These are phyloP conservation scores for Corythoichthys intestinalis DNA, from an alignment of 2,113 vertebrate genomes.

Conservation along the genomic window DNA sequence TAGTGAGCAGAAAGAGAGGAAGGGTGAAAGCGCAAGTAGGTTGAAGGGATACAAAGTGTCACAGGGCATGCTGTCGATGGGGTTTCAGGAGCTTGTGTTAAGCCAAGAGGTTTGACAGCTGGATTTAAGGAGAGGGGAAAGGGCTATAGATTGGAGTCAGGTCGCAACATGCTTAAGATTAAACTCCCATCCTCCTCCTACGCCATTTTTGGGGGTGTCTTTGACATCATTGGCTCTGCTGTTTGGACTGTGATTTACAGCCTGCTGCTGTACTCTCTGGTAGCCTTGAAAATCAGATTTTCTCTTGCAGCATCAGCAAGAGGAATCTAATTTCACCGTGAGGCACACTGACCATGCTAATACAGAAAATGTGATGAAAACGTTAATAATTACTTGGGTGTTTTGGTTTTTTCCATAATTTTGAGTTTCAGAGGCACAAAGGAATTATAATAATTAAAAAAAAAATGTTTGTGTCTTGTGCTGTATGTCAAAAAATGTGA, in stretches of 20 bases:
- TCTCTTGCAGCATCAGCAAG: conserved; percentile 22
- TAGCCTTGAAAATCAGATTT: conserved; percentile 22
- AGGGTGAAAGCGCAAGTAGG: neutral
- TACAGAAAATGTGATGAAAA: conserved; percentile 14
- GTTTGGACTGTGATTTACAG: conserved; percentile 40
- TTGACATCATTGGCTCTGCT: conserved; percentile 41
- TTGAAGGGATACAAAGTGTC: conserved; percentile 15
- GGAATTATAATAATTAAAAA: neutral
- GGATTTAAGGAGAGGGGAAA: conserved; percentile 50
- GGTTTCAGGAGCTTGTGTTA: conserved; percentile 49
- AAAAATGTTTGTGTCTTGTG: neutral
- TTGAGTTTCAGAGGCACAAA: neutral
- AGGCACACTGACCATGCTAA: conserved; percentile 4
- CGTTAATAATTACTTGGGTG: conserved; percentile 15
- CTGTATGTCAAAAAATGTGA: neutral
- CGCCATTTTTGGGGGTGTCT: conserved; percentile 37
- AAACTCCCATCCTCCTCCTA: conserved; percentile 52
- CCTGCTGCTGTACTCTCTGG: conserved; percentile 9
- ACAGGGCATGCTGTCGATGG: conserved; percentile 43
- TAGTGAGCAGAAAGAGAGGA: neutral
- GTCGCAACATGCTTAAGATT: conserved; percentile 53
- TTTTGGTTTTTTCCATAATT: conserved; percentile 2
- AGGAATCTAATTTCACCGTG: conserved; percentile 19
- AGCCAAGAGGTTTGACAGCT: conserved; percentile 54
- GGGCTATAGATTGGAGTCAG: conserved; percentile 54